Conservation (phyloP, 1,140 invertebrate genomes). For the Penaeus japonicus region DNA sequence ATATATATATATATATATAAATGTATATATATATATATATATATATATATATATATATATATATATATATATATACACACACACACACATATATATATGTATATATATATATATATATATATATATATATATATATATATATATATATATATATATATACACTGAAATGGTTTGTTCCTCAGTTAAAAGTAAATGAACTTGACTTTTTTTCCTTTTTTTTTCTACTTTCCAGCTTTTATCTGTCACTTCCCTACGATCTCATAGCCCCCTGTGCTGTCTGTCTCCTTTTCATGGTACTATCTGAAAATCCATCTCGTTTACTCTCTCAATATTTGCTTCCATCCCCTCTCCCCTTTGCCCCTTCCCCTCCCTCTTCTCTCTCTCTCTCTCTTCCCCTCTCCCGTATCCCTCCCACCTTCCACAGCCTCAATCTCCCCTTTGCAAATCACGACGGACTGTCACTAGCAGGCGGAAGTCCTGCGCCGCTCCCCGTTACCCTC, state of each 20-base stretch:
- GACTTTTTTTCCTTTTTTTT: neutral
- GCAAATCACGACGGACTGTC: neutral
- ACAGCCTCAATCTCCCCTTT: neutral
- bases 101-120: neutral
- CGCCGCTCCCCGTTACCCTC: neutral
- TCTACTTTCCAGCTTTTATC: too few species aligned
- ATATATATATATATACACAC: neutral
- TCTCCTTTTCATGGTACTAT: too few species aligned
- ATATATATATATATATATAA: too few species aligned
- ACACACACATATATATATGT: neutral
- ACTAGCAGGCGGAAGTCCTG: neutral
- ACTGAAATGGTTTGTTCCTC: too few species aligned
- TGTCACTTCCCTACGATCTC: too few species aligned
- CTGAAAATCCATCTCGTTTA: too few species aligned
- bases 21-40: too few species aligned
- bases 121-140: too few species aligned
- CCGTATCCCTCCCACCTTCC: neutral
- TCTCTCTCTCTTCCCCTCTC: neutral
- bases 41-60: neutral
- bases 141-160: neutral
- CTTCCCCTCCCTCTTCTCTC: neutral
- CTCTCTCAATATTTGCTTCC: neutral
- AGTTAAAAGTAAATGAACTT: neutral
- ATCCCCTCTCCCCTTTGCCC: neutral
- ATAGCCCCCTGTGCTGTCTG: too few species aligned